A percentile compares a stretch with the other conserved stretches of the same genome.
These are phyloP conservation scores for Thecocarcelia acutangulata DNA, from an alignment of 2,888 invertebrate species.

Conservation along the genomic window DNA sequence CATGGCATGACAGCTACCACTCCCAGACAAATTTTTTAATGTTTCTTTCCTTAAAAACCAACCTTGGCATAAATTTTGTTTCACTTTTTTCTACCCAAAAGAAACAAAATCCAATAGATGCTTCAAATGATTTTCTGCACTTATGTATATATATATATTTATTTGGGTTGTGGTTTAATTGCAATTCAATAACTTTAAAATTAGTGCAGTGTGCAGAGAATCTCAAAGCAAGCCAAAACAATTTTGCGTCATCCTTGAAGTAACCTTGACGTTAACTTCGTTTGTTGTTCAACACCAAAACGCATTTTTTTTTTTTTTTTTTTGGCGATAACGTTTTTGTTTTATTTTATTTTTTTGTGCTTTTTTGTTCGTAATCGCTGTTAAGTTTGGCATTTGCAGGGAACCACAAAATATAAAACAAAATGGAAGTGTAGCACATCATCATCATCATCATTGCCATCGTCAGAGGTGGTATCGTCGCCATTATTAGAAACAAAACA, in stretches of 20 bases:
- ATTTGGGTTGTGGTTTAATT: background rate
- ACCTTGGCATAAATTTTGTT: too few relatives aligned
- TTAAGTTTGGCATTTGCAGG: conserved; percentile 53
- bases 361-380: conserved; percentile 39
- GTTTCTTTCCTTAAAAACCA: too few relatives aligned
- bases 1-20: too few relatives aligned
- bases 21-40: too few relatives aligned
- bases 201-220: background rate
- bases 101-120: too few relatives aligned
- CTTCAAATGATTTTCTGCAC: background rate
- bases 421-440: conserved; percentile 54
- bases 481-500: conserved; percentile 36
- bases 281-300: conserved; percentile 27
- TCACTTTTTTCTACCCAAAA: too few relatives aligned
- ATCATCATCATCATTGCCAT: conserved; percentile 37
- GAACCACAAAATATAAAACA: conserved; percentile 33
- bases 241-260: conserved; percentile 75
- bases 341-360: too few relatives aligned
- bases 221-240: conserved; percentile 6
- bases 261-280: conserved; percentile 74
- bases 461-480: conserved; percentile 12
- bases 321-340: too few relatives aligned
- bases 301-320: conserved; percentile 48
- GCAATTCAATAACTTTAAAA: conserved; percentile 28
- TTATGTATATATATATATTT: background rate